These are phyloP conservation scores for Halocaridina rubra DNA, from an alignment of 2,888 invertebrate genomes.

Conservation along the genomic window DNA sequence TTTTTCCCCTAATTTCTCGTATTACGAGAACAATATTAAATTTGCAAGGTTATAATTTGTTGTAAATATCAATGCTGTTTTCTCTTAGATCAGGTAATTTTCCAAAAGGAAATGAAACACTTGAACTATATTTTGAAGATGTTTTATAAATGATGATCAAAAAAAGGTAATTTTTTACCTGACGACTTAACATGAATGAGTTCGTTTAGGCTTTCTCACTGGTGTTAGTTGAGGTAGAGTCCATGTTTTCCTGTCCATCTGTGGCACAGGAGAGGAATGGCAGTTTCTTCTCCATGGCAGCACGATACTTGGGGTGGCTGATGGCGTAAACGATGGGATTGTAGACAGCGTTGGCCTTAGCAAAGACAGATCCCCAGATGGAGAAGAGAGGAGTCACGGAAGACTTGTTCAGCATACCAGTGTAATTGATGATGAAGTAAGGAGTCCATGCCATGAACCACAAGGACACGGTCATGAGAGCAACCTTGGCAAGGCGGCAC, in stretches of 20 bases:
- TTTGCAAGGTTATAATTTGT: too few species aligned
- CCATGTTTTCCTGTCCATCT: neutral
- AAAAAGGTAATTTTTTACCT: too few species aligned
- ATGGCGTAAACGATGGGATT: constrained; percentile 66
- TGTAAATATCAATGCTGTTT: too few species aligned
- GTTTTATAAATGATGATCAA: too few species aligned
- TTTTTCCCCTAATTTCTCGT: too few species aligned
- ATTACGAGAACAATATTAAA: too few species aligned
- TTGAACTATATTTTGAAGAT: too few species aligned
- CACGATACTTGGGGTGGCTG: constrained; percentile 66
- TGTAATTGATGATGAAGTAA: constrained; percentile 63
- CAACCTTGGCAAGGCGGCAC: neutral
- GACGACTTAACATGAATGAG: neutral
- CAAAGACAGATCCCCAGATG: constrained; percentile 68
- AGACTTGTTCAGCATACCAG: constrained; percentile 65
- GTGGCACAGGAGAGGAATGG: constrained; percentile 43
- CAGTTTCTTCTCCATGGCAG: constrained; percentile 57
- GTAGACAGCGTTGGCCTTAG: constrained; percentile 69
- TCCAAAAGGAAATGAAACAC: too few species aligned
- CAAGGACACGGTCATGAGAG: neutral
- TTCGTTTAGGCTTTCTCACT: neutral
- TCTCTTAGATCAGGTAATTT: too few species aligned
- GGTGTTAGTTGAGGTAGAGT: neutral
- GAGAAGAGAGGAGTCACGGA: constrained; percentile 62
- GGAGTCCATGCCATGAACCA: neutral